Evolutionary conservation across 1,140 invertebrate genomes (phyloP).

Genomic region (Achroia grisella): DNA sequence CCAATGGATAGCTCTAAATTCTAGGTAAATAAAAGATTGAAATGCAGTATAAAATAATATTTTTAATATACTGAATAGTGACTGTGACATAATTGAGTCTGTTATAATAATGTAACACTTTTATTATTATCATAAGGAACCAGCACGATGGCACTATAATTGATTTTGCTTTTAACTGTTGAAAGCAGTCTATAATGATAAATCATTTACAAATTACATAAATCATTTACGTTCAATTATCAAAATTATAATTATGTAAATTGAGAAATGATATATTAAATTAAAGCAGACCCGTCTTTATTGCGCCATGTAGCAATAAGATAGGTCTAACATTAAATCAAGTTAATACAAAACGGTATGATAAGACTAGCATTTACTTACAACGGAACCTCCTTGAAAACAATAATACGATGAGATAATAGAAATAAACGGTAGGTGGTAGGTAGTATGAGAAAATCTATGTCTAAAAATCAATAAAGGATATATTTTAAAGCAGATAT

Average conservation of each 20-base stretch:
- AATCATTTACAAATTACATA: too few species aligned
- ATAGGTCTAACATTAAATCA: too few species aligned
- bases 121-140: constrained; percentile 41
- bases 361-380: constrained; percentile 4
- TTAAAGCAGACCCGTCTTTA: too few species aligned
- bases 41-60: constrained; percentile 50
- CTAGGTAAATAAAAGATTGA: not conserved
- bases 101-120: constrained; percentile 11
- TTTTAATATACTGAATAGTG: constrained; percentile 44
- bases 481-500: constrained; percentile 37
- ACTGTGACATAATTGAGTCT: constrained; percentile 30
- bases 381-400: not conserved
- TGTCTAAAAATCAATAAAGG: not conserved
- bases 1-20: constrained; percentile 12
- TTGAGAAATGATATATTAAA: too few species aligned
- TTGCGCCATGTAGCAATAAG: too few species aligned
- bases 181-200: too few species aligned
- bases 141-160: constrained; percentile 50
- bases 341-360: too few species aligned
- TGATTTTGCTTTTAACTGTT: constrained; percentile 7
- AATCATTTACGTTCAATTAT: too few species aligned
- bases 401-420: not conserved
- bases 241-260: too few species aligned
- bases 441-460: constrained; percentile 1
- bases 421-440: constrained; percentile 1